Conservation (phyloP, 2,113 vertebrate species). For the Melospiza georgiana region DNA sequence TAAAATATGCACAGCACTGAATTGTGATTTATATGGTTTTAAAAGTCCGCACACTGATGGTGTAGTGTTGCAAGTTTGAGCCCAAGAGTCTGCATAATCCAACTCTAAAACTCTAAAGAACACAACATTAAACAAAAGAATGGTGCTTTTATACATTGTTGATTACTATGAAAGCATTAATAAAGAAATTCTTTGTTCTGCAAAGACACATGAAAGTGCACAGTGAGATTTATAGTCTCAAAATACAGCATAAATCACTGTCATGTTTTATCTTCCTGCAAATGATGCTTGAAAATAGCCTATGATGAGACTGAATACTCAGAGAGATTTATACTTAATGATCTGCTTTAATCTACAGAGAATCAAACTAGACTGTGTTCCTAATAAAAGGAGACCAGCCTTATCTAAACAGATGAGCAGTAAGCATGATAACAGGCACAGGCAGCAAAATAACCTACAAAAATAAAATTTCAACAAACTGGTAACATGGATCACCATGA, state of each 20-base stretch:
- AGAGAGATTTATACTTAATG: conserved; percentile 47
- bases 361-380: conserved; percentile 3
- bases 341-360: conserved; percentile 55
- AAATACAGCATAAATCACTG: conserved; percentile 60
- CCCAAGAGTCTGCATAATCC: background rate
- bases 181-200: conserved; percentile 40
- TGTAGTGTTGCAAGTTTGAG: background rate
- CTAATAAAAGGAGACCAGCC: conserved; percentile 47
- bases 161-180: background rate
- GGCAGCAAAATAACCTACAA: conserved; percentile 43
- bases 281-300: background rate
- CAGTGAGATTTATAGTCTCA: conserved; percentile 34
- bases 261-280: conserved; percentile 46
- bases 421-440: background rate
- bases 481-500: conserved; percentile 30
- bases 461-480: conserved; percentile 52
- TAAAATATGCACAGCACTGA: background rate
- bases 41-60: background rate
- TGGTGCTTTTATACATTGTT: background rate
- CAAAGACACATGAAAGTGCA: background rate
- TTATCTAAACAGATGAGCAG: conserved; percentile 26
- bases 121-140: background rate
- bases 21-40: background rate
- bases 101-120: background rate
- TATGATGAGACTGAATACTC: conserved; percentile 1